Evolutionary conservation across 2,113 vertebrate species (phyloP), one percentile per base, ranked within the genome.

Genomic region (Aleadryas rufinucha): DNA sequence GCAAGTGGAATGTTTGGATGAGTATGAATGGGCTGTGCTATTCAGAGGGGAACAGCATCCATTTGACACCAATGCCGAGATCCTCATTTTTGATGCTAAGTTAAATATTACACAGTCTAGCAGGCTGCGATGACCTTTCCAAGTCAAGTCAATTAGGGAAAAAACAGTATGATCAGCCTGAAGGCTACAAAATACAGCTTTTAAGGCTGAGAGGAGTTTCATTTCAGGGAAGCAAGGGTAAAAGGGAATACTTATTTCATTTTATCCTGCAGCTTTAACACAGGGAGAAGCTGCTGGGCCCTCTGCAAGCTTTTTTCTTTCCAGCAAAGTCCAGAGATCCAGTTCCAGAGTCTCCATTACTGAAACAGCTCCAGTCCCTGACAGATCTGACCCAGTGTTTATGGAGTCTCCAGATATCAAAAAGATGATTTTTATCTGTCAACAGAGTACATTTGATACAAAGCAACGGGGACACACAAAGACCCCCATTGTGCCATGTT

Each of bases 11-110:
- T 70, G 93, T 72, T 89, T 96, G 95, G 95, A 92, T 84, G 86
- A 11, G 61, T 92, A 78, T 94, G 96, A 96, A 97, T 96, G 96
- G 93, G 86, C 69, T 79, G 50, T 70, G 87, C 92, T 96, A 88
- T 96, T 93, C 85, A 78, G 76, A 27, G 16, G 61, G 83, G 72
- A 93, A 74, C 60, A 84, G 90, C 83, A 64, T 95, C 90, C 41
- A 81, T 94, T 53, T 93, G 90, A 90, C 92, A 95, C 64, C 92
- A 70, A 81, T 74, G 53, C 95, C 7, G 22, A 74, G 83, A 87
- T 84, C 27, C 88, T 92, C 13, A 84, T 88, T 94, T 97, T 74
- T 89, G 92, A 94, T 90, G 85, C 88, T 90, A 92, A 88, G 82
- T 94, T 96, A 96, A 95, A 96, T 90, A 93, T 94, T 94, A 92